Evolutionary conservation across 2,113 vertebrate genomes (phyloP).

Genomic region (Pituophis catenifer): DNA sequence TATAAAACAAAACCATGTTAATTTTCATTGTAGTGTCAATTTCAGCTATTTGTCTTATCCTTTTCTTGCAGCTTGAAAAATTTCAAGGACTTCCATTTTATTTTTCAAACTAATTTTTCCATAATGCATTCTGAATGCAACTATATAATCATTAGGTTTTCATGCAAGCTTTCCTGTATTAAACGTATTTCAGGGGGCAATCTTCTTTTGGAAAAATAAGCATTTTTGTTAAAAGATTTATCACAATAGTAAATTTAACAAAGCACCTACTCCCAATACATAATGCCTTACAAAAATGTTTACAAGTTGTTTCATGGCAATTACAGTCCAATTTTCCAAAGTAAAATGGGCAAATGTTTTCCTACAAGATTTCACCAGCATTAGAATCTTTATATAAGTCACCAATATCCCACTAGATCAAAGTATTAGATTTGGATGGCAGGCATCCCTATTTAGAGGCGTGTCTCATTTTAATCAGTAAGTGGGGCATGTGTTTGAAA

Average conservation of each 20-base stretch:
- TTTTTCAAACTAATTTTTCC: background rate
- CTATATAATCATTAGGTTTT: background rate
- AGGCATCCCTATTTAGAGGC: background rate
- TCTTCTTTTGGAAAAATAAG: background rate
- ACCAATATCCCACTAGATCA: background rate
- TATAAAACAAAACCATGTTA: background rate
- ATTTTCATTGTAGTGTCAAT: fast-evolving
- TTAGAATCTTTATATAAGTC: background rate
- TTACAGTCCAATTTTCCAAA: background rate
- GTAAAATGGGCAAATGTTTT: background rate
- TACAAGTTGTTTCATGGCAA: background rate
- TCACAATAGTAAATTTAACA: background rate
- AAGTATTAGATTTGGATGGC: background rate
- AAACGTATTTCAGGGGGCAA: background rate
- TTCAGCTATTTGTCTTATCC: background rate
- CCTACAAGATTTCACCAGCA: background rate
- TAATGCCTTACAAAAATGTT: background rate
- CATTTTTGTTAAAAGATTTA: background rate
- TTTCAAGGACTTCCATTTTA: background rate
- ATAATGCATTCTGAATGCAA: background rate
- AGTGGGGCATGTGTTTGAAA: background rate
- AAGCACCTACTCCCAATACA: background rate
- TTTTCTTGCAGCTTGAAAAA: background rate
- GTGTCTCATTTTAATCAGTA: background rate
- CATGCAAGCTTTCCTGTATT: fast-evolving